Conservation (phyloP, 1,140 invertebrate species). For the Calycopis cecrops region DNA sequence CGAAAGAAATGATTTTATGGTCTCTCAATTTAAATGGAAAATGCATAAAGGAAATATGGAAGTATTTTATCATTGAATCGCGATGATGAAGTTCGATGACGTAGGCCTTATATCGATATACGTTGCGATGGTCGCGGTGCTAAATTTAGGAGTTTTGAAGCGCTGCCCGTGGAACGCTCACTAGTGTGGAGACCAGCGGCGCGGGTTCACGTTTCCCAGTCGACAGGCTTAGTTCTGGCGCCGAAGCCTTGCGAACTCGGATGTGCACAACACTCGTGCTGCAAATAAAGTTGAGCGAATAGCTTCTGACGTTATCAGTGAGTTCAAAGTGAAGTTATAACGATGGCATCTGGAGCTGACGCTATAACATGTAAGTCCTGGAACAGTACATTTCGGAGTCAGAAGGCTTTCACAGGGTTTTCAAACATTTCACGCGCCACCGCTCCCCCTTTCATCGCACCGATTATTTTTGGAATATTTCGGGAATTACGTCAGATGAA, state of each 20-base stretch:
- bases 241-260: background rate
- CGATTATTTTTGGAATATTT: conserved; percentile 6
- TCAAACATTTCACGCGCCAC: background rate
- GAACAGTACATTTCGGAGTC: background rate
- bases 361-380: conserved; percentile 4
- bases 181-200: conserved; percentile 36
- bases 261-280: background rate
- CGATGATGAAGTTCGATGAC: conserved; percentile 1
- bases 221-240: background rate
- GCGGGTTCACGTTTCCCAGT: conserved; percentile 42
- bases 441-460: background rate
- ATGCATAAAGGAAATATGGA: too few species aligned
- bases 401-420: too few species aligned
- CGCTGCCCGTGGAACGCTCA: conserved; percentile 38
- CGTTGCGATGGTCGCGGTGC: conserved; percentile 29
- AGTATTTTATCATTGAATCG: background rate
- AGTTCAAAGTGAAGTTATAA: background rate
- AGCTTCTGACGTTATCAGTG: background rate
- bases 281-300: background rate
- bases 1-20: too few species aligned
- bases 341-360: background rate
- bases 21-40: too few species aligned
- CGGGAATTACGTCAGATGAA: conserved; percentile 13
- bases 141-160: conserved; percentile 47
- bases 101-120: conserved; percentile 4